phyloP scores from a whole-genome alignment of 2,797 vertebrate genomes.

The Hephaestus fuliginosus region DNA sequence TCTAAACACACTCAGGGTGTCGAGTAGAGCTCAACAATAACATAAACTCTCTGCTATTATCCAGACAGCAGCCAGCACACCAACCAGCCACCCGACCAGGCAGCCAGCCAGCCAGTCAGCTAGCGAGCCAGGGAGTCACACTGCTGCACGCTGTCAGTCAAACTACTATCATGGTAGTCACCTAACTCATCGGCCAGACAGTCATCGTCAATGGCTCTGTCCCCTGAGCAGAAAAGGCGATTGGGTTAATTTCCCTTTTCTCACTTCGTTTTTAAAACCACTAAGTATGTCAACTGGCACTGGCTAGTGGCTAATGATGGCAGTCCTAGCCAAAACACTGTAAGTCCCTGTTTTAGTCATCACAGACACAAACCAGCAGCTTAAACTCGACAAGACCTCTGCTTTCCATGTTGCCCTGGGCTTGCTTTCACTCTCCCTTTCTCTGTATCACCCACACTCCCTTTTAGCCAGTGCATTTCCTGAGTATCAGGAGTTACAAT shows the following conservation, averaged over 20 bases:
- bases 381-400: constrained; percentile 40
- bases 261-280: constrained; percentile 44
- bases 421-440: constrained; percentile 36
- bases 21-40: constrained; percentile 67
- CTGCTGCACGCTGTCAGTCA: constrained; percentile 49
- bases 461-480: constrained; percentile 35
- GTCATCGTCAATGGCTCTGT: constrained; percentile 18
- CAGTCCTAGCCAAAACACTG: constrained; percentile 42
- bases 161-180: constrained; percentile 35
- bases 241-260: constrained; percentile 45
- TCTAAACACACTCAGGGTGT: constrained; percentile 71
- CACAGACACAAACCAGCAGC: constrained; percentile 48
- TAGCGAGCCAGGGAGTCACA: constrained; percentile 41
- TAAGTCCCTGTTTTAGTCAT: constrained; percentile 53
- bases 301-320: constrained; percentile 50
- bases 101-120: constrained; percentile 37
- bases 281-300: constrained; percentile 55
- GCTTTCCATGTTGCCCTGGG: constrained; percentile 26
- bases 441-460: constrained; percentile 20
- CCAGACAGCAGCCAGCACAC: constrained; percentile 51
- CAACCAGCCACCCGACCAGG: constrained; percentile 43
- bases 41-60: constrained; percentile 68
- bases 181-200: constrained; percentile 23
- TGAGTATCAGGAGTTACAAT: constrained; percentile 62
- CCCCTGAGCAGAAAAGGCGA: constrained; percentile 32